A percentile compares a stretch with the other conserved stretches of the same genome.
Evolutionary conservation across 2,888 invertebrate genomes (phyloP).

Genomic region (Sphecodes monilicornis): DNA sequence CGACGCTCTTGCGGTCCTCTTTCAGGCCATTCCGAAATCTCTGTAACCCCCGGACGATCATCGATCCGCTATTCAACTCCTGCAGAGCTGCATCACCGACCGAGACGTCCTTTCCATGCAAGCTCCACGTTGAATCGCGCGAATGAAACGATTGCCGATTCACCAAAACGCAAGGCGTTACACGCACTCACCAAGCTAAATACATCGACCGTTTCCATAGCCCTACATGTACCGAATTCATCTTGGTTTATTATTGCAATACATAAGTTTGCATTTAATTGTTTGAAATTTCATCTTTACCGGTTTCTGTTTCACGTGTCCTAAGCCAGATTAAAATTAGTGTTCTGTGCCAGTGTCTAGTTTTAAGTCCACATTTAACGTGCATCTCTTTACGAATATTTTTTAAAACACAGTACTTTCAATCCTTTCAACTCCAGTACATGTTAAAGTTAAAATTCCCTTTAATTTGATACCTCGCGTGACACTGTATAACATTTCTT

Average conservation of each 20-base stretch:
- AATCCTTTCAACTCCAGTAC: background rate
- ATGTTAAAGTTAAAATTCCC: no score
- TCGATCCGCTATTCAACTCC: background rate
- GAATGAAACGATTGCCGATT: slow-evolving; percentile 1
- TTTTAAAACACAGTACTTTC: background rate
- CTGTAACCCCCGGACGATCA: background rate
- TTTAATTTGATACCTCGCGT: no score
- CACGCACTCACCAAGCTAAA: background rate
- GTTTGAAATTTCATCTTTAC: background rate
- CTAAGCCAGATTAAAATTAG: background rate
- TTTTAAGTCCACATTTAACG: background rate
- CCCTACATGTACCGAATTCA: slow-evolving; percentile 45
- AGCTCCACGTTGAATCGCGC: background rate
- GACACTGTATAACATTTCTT: no score
- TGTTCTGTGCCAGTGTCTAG: background rate
- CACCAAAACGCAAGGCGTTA: background rate
- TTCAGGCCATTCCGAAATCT: background rate
- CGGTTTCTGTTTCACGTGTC: background rate
- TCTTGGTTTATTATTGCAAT: slow-evolving; percentile 26
- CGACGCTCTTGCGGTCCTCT: background rate
- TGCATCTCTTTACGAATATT: background rate
- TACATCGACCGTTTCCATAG: background rate
- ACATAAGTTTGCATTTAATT: background rate
- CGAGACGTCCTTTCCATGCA: background rate
- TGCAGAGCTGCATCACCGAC: background rate